Evolutionary conservation across 1,140 invertebrate species (phyloP).

Genomic region (Sipha flava): DNA sequence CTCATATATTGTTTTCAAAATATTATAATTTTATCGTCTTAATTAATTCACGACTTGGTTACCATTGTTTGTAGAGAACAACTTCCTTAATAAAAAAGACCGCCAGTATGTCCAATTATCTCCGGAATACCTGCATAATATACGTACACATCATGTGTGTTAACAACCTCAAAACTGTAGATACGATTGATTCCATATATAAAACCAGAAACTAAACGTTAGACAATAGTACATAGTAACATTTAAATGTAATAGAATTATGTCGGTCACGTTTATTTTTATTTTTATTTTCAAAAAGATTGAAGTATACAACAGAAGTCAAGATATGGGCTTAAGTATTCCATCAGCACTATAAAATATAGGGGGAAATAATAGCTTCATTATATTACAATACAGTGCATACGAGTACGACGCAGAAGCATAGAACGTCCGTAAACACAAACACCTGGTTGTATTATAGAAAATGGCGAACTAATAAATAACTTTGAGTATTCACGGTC

Average conservation of each 20-base stretch:
- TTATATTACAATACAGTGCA: background rate
- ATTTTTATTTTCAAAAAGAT: too few species aligned
- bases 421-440: background rate
- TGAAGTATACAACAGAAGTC: background rate
- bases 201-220: background rate
- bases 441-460: constrained; percentile 1
- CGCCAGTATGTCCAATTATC: background rate
- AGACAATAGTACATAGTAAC: background rate
- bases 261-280: background rate
- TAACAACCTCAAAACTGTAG: background rate
- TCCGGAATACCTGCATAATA: background rate
- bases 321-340: background rate
- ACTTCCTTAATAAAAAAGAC: constrained; percentile 10
- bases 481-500: constrained; percentile 7
- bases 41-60: background rate
- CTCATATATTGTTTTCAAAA: constrained; percentile 3
- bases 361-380: background rate
- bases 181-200: background rate
- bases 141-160: background rate
- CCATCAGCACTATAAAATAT: background rate
- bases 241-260: background rate
- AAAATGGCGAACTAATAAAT: background rate
- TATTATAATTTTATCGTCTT: background rate
- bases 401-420: background rate
- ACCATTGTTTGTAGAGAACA: background rate